Evolutionary conservation across 2,888 invertebrate genomes (phyloP).

Genomic region (Drosophila monieri): DNA sequence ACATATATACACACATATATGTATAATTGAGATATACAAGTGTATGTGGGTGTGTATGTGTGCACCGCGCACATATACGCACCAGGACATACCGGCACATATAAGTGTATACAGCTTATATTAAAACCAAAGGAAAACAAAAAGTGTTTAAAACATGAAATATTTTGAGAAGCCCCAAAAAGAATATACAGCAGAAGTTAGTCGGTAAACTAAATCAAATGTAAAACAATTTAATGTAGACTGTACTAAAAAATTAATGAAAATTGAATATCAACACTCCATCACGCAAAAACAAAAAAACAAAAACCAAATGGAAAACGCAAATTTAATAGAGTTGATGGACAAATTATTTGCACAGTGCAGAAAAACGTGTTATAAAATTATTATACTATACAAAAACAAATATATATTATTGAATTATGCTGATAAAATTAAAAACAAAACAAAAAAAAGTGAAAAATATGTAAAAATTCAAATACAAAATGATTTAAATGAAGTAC

Average conservation of each 20-base stretch:
- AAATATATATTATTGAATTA: constrained; percentile 52
- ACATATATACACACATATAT: constrained; percentile 5
- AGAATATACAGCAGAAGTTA: constrained; percentile 41
- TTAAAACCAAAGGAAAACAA: constrained; percentile 6
- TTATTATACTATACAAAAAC: constrained; percentile 47
- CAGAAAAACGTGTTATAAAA: constrained; percentile 53
- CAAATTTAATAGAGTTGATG: constrained; percentile 43
- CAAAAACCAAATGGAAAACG: constrained; percentile 19
- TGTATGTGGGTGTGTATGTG: constrained; percentile 4
- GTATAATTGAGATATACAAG: constrained; percentile 1
- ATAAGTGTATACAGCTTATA: constrained; percentile 42
- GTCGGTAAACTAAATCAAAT: constrained; percentile 49
- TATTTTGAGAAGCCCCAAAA: constrained; percentile 38
- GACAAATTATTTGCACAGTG: constrained; percentile 49
- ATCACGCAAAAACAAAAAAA: constrained; percentile 29
- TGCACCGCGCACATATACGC: constrained; percentile 1
- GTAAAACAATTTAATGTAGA: constrained; percentile 49
- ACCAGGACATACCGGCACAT: constrained; percentile 3
- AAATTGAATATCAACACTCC: constrained; percentile 45
- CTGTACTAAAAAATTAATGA: constrained; percentile 41
- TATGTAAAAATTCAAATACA: constrained; percentile 48
- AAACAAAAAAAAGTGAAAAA: constrained; percentile 30
- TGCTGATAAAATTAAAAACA: constrained; percentile 50
- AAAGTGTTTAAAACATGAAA: constrained; percentile 43
- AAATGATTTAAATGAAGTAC: constrained; percentile 55